A percentile compares a stretch with the other conserved stretches of the same genome.
Evolutionary conservation across 2,113 vertebrate genomes (phyloP).

Genomic region (Cranoglanis bouderius): DNA sequence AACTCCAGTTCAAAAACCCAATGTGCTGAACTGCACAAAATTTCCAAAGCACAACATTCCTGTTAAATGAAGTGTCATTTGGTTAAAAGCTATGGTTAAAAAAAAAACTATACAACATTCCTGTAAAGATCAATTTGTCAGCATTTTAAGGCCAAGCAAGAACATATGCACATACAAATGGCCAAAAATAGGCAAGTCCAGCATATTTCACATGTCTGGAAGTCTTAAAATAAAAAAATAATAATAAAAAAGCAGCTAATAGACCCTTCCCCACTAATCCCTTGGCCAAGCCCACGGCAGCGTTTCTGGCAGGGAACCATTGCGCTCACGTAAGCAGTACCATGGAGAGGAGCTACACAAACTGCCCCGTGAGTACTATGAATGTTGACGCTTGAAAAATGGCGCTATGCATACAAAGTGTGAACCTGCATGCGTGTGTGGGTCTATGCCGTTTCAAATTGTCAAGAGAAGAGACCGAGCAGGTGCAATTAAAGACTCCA

Average conservation of each 20-base stretch:
- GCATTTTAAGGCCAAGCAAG: neutral
- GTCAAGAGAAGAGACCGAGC: neutral
- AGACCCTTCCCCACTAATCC: neutral
- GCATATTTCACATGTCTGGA: neutral
- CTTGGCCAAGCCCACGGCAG: constrained; percentile 10
- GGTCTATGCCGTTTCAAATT: constrained; percentile 64
- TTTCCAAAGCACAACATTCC: neutral
- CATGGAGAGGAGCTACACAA: constrained; percentile 67
- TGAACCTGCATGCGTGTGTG: neutral
- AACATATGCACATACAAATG: neutral
- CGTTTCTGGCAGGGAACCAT: constrained; percentile 46
- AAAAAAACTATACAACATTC: neutral
- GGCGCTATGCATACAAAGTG: constrained; percentile 41
- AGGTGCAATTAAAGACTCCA: neutral
- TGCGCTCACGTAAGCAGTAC: constrained; percentile 48
- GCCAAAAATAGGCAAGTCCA: neutral
- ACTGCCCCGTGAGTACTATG: constrained; percentile 68
- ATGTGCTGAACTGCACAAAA: constrained; percentile 48
- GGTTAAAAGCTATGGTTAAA: neutral
- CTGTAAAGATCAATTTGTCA: neutral
- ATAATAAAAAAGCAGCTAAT: neutral
- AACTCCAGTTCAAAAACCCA: constrained; percentile 61
- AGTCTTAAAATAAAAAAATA: neutral
- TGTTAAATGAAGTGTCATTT: neutral
- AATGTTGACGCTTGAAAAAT: constrained; percentile 64